These are phyloP conservation scores for Danionella dracula DNA, from an alignment of 2,797 vertebrate species.

Conservation along the genomic window DNA sequence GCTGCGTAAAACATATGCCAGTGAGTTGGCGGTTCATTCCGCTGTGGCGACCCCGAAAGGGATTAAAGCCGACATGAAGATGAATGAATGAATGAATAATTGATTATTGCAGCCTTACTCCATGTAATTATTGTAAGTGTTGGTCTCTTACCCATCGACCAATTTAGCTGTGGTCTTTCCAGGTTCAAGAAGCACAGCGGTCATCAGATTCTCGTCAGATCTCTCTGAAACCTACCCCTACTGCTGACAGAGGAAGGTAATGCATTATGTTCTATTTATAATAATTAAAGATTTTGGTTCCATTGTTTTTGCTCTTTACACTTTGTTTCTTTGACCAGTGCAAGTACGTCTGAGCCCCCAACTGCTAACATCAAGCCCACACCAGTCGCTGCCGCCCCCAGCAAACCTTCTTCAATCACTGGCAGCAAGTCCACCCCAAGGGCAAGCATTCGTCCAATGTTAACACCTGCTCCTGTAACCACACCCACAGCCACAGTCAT, in stretches of 20 bases:
- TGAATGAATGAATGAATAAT: no score
- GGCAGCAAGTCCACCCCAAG: slow-evolving; percentile 95
- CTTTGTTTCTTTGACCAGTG: slow-evolving; percentile 61
- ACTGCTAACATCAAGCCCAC: slow-evolving; percentile 98
- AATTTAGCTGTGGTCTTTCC: neutral
- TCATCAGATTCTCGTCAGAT: slow-evolving; percentile 80
- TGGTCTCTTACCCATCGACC: neutral
- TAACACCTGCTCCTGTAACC: slow-evolving; percentile 90
- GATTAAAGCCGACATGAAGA: no score
- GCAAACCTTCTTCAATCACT: slow-evolving; percentile 88
- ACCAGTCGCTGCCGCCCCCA: slow-evolving; percentile 83
- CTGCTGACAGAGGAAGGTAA: slow-evolving; percentile 93
- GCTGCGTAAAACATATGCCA: no score
- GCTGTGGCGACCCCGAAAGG: no score
- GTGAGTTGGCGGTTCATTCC: no score
- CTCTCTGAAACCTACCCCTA: slow-evolving; percentile 85
- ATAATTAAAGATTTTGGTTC: no score
- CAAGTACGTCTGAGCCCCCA: slow-evolving; percentile 89
- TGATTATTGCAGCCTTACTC: no score
- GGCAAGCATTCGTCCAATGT: slow-evolving; percentile 96
- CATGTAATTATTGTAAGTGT: no score
- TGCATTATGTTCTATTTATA: no score
- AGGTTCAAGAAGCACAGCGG: slow-evolving; percentile 91
- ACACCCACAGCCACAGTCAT: slow-evolving; percentile 97
- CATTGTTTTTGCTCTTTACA: neutral